Percentiles rank a stretch among this genome's conserved stretches.
Conservation (phyloP, 2,797 vertebrate species). For the Dicrostonyx torquatus region DNA sequence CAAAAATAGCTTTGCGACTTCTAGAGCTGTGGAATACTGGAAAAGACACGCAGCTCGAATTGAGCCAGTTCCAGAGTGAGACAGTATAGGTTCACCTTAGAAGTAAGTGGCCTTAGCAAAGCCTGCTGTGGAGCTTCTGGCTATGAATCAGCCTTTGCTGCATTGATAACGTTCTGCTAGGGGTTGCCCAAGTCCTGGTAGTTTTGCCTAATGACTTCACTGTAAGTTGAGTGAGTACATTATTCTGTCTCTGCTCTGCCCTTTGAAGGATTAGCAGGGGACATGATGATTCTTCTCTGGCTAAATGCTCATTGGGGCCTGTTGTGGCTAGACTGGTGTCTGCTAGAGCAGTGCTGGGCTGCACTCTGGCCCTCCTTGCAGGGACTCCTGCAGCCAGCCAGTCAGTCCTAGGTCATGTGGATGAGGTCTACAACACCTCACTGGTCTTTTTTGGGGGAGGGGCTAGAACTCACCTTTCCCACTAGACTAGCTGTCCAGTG, state of each 20-base stretch:
- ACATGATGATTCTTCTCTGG: no score
- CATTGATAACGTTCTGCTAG: no score
- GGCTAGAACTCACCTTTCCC: not conserved
- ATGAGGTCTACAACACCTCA: not conserved
- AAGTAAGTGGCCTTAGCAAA: not conserved
- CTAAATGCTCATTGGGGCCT: not conserved
- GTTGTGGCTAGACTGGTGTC: not conserved
- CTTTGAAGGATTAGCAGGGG: not conserved
- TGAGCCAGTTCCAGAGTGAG: not conserved
- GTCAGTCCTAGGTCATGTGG: not conserved
- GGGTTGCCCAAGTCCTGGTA: no score
- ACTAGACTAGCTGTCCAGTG: not conserved
- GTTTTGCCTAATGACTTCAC: not conserved
- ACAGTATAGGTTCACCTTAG: rapidly evolving
- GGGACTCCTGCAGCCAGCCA: not conserved
- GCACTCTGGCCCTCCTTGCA: not conserved
- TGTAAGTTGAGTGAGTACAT: not conserved
- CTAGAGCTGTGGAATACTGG: not conserved
- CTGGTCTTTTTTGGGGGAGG: no score
- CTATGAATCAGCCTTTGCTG: not conserved
- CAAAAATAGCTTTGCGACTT: slow-evolving; percentile 63
- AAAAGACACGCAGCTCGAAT: not conserved
- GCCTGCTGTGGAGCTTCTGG: not conserved
- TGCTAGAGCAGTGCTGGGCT: not conserved
- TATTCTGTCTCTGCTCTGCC: not conserved